Evolutionary conservation across 2,797 vertebrate genomes (phyloP).

Genomic region (Loris lydekkerianus): DNA sequence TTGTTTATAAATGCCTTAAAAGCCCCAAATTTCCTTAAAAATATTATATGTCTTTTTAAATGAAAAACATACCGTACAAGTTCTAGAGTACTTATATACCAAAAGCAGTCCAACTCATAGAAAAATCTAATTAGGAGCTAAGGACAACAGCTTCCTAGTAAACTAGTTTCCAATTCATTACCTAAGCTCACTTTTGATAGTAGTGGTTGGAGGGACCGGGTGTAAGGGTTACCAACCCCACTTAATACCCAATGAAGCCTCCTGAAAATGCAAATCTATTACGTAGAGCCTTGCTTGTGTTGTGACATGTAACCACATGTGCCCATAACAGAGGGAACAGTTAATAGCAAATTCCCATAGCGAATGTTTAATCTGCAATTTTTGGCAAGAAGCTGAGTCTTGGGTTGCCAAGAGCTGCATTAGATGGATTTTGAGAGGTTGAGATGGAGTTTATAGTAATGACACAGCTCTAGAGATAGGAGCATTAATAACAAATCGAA

Average conservation of each 20-base stretch:
- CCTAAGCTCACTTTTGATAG: slow-evolving; percentile 12
- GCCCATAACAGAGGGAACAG: slow-evolving; percentile 69
- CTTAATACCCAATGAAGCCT: slow-evolving; percentile 28
- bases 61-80: slow-evolving; percentile 87
- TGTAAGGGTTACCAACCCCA: slow-evolving; percentile 21
- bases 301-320: slow-evolving; percentile 76
- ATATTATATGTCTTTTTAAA: slow-evolving; percentile 83
- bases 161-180: not conserved
- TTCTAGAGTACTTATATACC: slow-evolving; percentile 74
- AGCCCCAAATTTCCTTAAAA: slow-evolving; percentile 79
- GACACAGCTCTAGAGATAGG: slow-evolving; percentile 47
- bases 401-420: slow-evolving; percentile 77
- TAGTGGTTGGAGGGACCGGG: not conserved
- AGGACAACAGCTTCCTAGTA: slow-evolving; percentile 17
- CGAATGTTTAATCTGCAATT: slow-evolving; percentile 79
- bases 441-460: slow-evolving; percentile 70
- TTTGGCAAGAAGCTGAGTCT: slow-evolving; percentile 77
- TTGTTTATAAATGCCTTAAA: slow-evolving; percentile 84
- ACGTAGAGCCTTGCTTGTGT: slow-evolving; percentile 45
- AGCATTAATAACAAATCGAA: slow-evolving; percentile 56
- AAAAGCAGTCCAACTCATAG: slow-evolving; percentile 75
- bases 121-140: slow-evolving; percentile 63
- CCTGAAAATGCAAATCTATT: slow-evolving; percentile 56
- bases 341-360: slow-evolving; percentile 78
- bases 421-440: slow-evolving; percentile 71